phyloP scores from a whole-genome alignment of 2,113 vertebrate genomes.

The Anguilla japonica region DNA sequence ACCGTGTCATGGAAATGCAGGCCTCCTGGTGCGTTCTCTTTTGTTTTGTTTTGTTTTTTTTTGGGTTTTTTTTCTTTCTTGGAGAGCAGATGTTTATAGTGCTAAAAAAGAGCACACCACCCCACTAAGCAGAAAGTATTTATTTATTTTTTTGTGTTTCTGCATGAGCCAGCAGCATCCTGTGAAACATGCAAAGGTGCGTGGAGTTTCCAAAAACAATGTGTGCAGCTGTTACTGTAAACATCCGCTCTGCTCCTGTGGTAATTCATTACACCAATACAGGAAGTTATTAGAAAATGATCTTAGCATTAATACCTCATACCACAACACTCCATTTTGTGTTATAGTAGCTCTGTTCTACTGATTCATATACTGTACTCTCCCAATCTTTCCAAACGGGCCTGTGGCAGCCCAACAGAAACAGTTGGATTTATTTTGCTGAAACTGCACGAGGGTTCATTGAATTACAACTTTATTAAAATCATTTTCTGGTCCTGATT shows the following conservation, averaged over 20 bases:
- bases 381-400: conserved; percentile 16
- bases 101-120: neutral
- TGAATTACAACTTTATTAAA: conserved; percentile 43
- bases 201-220: neutral
- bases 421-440: neutral
- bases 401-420: conserved; percentile 1
- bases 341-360: neutral
- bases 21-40: neutral
- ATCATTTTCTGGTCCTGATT: conserved; percentile 35
- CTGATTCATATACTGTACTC: conserved; percentile 30
- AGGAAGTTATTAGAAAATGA: neutral
- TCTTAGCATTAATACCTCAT: neutral
- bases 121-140: neutral
- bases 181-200: neutral
- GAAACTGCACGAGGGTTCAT: conserved; percentile 21
- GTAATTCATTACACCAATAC: neutral
- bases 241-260: neutral
- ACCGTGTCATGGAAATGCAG: neutral
- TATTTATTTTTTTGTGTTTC: neutral
- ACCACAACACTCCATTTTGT: neutral
- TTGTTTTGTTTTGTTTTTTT: neutral
- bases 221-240: neutral
- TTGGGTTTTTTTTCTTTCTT: too few relatives aligned
- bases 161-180: neutral
- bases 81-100: neutral